Base-by-base conservation (phyloP, 1,140 invertebrate species). In the Pomacea maculata region DNA sequence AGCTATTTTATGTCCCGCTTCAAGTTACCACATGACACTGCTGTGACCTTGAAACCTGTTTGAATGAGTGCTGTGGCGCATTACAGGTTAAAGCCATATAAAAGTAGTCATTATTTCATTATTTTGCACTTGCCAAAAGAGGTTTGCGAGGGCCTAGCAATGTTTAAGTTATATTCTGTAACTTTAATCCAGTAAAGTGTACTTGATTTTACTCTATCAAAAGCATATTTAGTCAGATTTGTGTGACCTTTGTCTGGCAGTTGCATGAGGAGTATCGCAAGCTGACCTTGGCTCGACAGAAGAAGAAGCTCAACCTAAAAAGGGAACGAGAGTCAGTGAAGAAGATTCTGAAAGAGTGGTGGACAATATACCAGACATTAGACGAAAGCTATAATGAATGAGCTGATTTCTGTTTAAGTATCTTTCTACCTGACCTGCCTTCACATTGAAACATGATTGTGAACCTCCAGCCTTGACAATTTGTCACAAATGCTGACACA, bases 301-400 rank as follows among this genome's bases (percentile, higher is more conserved):
- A 96, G 87, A 96, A 96, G 87, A 93, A 95, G 85, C 93, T 94
- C 2, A 93, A 96, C 15, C 94, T 94, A 45, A 95, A 95, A 85
- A 96, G 96, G 87, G 96, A 97, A 87, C 95, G 95, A 83, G 96
- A 97, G 81, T 94, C 95, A 88, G 95, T 95, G 7, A 94, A 94
- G 93, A 92, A 92, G 82, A 93, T 93, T 67, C 83, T 95, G 12
- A 93, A 93, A 83, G 94, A 95, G 79, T 91, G 94, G 72, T 94
- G 94, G 80, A 86, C 85, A 45, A 89, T 95, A n/a, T 84, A 94
- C 1, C 92, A 93, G 84, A 91, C 93, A 82, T 83, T 94, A 86
- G 93, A 91, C 87, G 89, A 78, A 11, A 78, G 77, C 54, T 83
- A 74, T 83, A 78, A 82, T 61, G 65, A 45, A 78, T 80, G 75